phyloP scores from a whole-genome alignment of 1,140 invertebrate genomes.

The Helicoverpa zea region DNA sequence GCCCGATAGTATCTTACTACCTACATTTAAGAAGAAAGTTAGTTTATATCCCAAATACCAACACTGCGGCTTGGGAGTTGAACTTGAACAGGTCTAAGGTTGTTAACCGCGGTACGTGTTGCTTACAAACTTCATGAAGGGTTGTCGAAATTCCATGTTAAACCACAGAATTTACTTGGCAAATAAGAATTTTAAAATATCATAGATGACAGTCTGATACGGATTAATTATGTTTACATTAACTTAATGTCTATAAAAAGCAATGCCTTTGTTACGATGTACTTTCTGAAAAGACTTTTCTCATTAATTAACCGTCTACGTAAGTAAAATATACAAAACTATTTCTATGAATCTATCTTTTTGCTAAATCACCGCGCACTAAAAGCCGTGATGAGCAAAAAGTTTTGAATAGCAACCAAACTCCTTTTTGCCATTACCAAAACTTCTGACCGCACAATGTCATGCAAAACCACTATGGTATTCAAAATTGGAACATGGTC shows the following conservation, averaged over 20 bases:
- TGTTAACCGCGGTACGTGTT: background rate
- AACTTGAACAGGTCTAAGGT: background rate
- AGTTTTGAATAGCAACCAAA: background rate
- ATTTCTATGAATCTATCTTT: no score
- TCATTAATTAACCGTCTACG: no score
- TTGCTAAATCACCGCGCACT: background rate
- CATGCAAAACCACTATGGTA: conserved; percentile 11
- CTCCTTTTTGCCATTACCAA: conserved; percentile 11
- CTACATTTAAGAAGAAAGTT: background rate
- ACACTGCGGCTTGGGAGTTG: background rate
- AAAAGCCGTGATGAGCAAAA: conserved; percentile 21
- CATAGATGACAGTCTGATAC: no score
- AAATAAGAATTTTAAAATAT: no score
- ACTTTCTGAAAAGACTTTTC: no score
- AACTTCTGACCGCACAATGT: conserved; percentile 13
- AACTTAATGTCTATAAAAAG: no score
- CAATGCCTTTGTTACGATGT: no score
- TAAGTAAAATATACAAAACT: no score
- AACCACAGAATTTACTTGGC: background rate
- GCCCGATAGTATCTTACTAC: background rate
- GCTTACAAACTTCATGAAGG: background rate
- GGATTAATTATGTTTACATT: no score
- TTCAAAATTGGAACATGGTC: conserved; percentile 11
- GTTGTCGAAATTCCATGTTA: background rate
- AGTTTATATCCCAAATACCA: background rate